Evolutionary conservation across 2,113 vertebrate genomes (phyloP).

Genomic region (Phaetusa simplex): DNA sequence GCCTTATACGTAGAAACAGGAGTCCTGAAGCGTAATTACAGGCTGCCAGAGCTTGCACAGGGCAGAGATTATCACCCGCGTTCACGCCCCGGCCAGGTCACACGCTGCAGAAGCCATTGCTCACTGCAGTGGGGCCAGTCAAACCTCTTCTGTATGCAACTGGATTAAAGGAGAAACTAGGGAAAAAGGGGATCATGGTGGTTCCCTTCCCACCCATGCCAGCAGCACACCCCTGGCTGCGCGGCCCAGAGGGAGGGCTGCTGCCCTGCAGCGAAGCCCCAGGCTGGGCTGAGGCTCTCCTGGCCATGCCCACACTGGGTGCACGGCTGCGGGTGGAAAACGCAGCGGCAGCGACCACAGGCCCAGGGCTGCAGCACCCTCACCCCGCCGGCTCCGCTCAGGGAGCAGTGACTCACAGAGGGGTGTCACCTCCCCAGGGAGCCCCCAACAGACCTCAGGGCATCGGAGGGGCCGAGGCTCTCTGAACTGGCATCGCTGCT

Average conservation of each 20-base stretch:
- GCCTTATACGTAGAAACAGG: background rate
- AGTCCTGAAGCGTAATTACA: background rate
- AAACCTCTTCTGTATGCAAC: rapidly evolving
- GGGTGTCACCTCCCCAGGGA: background rate
- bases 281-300: background rate
- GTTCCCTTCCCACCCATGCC: background rate
- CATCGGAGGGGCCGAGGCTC: rapidly evolving
- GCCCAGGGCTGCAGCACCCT: background rate
- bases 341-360: rapidly evolving
- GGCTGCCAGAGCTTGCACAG: background rate
- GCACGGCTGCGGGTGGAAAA: rapidly evolving
- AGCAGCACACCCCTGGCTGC: rapidly evolving
- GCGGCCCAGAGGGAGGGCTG: background rate
- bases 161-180: no score
- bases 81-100: background rate
- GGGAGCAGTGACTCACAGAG: rapidly evolving
- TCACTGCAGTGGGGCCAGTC: background rate
- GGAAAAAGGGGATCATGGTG: background rate
- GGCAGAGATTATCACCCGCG: background rate
- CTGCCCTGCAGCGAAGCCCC: background rate
- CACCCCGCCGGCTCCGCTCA: background rate
- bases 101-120: background rate
- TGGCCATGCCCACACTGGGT: background rate
- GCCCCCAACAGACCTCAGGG: rapidly evolving
- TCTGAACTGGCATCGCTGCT: background rate